Percentiles rank a stretch among this genome's conserved stretches.
phyloP scores from a whole-genome alignment of 2,113 vertebrate species.

The Brachyhypopomus gauderio region DNA sequence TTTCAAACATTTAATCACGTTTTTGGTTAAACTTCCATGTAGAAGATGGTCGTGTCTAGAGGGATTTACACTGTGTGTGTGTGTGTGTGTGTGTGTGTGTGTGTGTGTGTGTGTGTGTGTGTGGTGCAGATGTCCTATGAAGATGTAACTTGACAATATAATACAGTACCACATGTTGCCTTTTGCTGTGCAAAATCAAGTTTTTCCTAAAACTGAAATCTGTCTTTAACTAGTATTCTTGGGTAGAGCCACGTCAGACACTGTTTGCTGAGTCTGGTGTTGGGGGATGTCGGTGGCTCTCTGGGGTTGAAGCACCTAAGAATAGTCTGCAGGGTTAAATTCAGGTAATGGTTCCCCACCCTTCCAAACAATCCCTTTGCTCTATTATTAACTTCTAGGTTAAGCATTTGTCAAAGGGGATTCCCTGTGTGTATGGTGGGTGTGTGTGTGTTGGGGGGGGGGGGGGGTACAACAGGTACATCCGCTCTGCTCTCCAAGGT shows the following conservation, averaged over 20 bases:
- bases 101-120: too few species aligned
- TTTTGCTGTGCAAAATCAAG: too few species aligned
- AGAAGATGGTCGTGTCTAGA: too few species aligned
- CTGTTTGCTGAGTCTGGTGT: conserved; percentile 14
- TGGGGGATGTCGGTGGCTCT: conserved; percentile 6
- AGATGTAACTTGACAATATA: neutral
- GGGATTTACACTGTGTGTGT: too few species aligned
- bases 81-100: too few species aligned
- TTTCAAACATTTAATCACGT: neutral
- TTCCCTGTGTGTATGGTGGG: conserved; percentile 10
- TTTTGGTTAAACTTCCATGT: neutral
- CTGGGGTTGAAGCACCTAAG: conserved; percentile 15
- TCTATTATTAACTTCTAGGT: neutral
- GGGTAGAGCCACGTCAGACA: neutral
- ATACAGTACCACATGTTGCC: too few species aligned
- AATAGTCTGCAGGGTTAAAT: conserved; percentile 46
- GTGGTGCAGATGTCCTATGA: too few species aligned
- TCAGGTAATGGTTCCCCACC: conserved; percentile 9
- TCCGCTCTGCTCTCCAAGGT: conserved; percentile 33
- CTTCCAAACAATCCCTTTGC: neutral
- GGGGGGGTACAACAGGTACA: conserved; percentile 5
- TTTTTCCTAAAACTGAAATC: neutral
- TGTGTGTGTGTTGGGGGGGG: neutral
- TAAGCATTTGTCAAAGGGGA: conserved; percentile 7
- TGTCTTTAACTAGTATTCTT: neutral